Base-by-base conservation (phyloP, 1,140 invertebrate genomes). In the Bombus haemorrhoidalis region DNA sequence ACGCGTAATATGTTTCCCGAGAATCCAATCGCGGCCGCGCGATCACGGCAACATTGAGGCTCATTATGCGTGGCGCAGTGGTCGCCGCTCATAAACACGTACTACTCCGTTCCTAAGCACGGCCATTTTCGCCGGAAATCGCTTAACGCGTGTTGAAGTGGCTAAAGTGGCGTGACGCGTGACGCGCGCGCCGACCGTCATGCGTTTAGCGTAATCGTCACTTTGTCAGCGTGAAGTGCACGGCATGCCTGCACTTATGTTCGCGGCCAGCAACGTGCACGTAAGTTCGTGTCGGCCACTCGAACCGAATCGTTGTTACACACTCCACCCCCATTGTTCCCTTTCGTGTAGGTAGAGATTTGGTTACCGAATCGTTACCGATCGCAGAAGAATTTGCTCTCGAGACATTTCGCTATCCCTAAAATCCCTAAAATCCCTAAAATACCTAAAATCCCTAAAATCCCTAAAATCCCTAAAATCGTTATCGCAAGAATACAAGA, bases 101-200 rank as follows among this genome's bases (percentile, higher is more conserved):
- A 74, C 89, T 87, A 87, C 86, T 82, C 89, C 84, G 79, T 83
- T 79, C 86, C 87, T 86, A 81, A 85, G 83, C 82, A 88, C 43
- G 80, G 85, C 87, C 89, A 92, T 94, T 94, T 94, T 94, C 91
- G 92, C 93, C 94, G 94, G 95, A 95, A 95, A 94, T 93, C 86
- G 92, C 94, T 94, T 92, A 93, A 94, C 92, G 92, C 92, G 91
- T 86, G 89, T 93, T 94, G 90, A 94, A 94, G 93, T 94, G 93
- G 92, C 88, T 94, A 94, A 94, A 95, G 94, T 95, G 94, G 92
- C 90, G 90, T 93, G 94, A 95, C 94, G 93, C 93, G 94, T 95
- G 94, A 95, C 94, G 93, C 93, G 92, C 92, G 93, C 94, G 92
- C 93, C 92, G 91, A 93, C 92, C 92, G 91, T 92, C 93, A 92